phyloP scores from a whole-genome alignment of 2,888 invertebrate species.

The Syrphus vitripennis region DNA sequence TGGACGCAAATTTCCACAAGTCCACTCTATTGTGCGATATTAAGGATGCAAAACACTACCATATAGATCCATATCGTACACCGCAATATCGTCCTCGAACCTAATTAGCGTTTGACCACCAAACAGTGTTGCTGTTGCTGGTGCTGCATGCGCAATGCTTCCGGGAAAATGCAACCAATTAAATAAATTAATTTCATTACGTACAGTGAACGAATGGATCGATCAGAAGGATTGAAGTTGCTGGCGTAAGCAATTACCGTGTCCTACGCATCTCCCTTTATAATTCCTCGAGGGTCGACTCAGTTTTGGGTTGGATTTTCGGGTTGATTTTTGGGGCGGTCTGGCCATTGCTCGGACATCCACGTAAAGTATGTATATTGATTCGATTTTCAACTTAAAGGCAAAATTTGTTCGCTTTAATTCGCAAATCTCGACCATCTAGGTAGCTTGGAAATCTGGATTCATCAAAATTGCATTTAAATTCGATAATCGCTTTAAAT shows the following conservation, averaged over 20 bases:
- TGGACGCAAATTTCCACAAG: conserved; percentile 46
- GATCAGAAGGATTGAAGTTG: neutral
- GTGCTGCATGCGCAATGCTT: conserved; percentile 13
- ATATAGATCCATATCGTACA: neutral
- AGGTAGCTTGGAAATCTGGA: neutral
- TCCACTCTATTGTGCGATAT: conserved; percentile 14
- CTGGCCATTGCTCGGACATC: neutral
- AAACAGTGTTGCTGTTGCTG: conserved; percentile 29
- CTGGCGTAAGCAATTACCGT: conserved; percentile 38
- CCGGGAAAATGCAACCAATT: conserved; percentile 48
- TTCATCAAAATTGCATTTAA: neutral
- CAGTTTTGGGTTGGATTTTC: neutral
- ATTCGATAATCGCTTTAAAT: conserved; percentile 15
- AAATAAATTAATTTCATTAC: conserved; percentile 70
- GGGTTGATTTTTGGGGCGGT: neutral
- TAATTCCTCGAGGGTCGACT: conserved; percentile 11
- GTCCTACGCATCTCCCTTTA: conserved; percentile 21
- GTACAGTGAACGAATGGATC: conserved; percentile 1
- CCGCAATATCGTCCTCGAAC: conserved; percentile 20
- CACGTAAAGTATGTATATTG: conserved; percentile 14
- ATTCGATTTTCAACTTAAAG: conserved; percentile 56
- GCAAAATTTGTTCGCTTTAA: neutral
- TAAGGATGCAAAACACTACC: conserved; percentile 2
- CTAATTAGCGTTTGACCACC: conserved; percentile 66
- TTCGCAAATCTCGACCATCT: neutral